phyloP scores from a whole-genome alignment of 2,888 invertebrate genomes.

The Drosophila atroscutellata region DNA sequence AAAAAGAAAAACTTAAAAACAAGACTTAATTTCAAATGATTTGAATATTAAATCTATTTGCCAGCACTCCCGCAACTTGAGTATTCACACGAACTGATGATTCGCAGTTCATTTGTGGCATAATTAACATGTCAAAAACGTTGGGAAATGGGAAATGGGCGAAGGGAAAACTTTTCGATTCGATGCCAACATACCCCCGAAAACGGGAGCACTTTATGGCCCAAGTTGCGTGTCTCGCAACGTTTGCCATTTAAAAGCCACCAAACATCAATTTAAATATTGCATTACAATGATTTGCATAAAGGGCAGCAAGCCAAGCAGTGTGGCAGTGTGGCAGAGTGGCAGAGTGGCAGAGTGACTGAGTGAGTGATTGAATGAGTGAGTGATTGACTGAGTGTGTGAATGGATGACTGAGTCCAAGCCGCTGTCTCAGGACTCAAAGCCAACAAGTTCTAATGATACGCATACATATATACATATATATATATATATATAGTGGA shows the following conservation, averaged over 20 bases:
- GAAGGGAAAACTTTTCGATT: conserved; percentile 19
- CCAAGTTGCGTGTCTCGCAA: conserved; percentile 56
- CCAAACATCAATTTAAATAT: conserved; percentile 78
- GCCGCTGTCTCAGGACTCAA: conserved; percentile 59
- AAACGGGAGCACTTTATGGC: conserved; percentile 41
- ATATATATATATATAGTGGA: neutral
- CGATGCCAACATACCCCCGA: conserved; percentile 26
- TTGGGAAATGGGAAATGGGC: neutral
- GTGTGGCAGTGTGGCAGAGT: conserved; percentile 5
- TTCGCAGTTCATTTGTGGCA: conserved; percentile 26
- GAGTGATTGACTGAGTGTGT: conserved; percentile 26
- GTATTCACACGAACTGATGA: conserved; percentile 38
- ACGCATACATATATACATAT: neutral
- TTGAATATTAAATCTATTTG: conserved; percentile 13
- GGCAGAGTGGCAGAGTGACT: neutral
- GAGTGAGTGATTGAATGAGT: conserved; percentile 20
- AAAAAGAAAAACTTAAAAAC: too few species aligned
- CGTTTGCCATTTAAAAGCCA: conserved; percentile 73
- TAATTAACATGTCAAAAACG: conserved; percentile 54
- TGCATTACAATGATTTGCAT: conserved; percentile 80
- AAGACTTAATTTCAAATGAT: neutral
- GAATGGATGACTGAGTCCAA: conserved; percentile 23
- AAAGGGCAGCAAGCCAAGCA: conserved; percentile 59
- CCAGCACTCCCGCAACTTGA: conserved; percentile 4
- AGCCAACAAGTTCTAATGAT: conserved; percentile 26